Conservation (phyloP, 2,888 invertebrate genomes). For the Tachina lurida region DNA sequence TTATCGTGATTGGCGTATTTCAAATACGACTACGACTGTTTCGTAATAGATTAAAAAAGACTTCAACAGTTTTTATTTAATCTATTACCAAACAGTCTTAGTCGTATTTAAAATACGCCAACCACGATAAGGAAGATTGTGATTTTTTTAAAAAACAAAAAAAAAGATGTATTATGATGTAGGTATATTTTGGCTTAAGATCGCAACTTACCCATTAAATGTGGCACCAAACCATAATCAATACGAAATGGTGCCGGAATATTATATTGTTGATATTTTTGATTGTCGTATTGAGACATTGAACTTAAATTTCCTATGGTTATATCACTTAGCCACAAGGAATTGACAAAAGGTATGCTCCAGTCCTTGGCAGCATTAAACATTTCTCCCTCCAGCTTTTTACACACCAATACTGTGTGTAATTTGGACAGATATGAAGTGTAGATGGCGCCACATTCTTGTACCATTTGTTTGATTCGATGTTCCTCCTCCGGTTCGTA, state of each 20-base stretch:
- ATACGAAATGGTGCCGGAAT: slow-evolving; percentile 91
- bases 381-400: slow-evolving; percentile 93
- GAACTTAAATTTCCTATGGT: slow-evolving; percentile 94
- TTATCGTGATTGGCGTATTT: too few relatives aligned
- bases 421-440: slow-evolving; percentile 91
- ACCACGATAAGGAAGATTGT: too few relatives aligned
- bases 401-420: slow-evolving; percentile 90
- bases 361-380: slow-evolving; percentile 95
- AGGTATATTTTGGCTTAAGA: neutral
- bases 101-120: too few relatives aligned
- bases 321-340: slow-evolving; percentile 96
- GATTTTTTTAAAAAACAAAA: too few relatives aligned
- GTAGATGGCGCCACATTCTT: slow-evolving; percentile 92
- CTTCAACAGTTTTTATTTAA: too few relatives aligned
- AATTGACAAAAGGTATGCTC: slow-evolving; percentile 95
- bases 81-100: too few relatives aligned
- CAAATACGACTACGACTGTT: too few relatives aligned
- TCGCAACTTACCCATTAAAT: slow-evolving; percentile 91
- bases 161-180: too few relatives aligned
- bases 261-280: slow-evolving; percentile 94
- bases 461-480: slow-evolving; percentile 92
- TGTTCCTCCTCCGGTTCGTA: slow-evolving; percentile 94
- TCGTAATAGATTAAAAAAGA: too few relatives aligned
- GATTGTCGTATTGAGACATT: slow-evolving; percentile 90
- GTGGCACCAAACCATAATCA: slow-evolving; percentile 93